Evolutionary conservation across 1,140 invertebrate genomes (phyloP).

Genomic region (Pseudomyrmex cubaensis): DNA sequence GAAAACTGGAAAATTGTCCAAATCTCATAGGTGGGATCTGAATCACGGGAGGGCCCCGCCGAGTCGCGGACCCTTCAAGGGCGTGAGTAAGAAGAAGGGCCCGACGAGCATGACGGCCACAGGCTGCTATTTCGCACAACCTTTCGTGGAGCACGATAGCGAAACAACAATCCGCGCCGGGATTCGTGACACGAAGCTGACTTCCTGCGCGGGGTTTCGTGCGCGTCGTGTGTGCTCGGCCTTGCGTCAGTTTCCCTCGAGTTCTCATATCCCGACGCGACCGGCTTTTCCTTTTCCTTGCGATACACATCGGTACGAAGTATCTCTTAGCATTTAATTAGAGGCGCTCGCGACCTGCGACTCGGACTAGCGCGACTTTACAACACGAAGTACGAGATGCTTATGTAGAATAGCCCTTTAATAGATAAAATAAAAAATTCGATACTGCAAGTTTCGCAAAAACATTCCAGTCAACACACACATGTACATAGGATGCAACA

Average conservation of each 20-base stretch:
- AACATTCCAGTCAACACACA: too few relatives aligned
- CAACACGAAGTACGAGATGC: background rate
- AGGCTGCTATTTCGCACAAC: conserved; percentile 47
- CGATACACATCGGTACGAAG: conserved; percentile 62
- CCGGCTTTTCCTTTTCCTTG: conserved; percentile 62
- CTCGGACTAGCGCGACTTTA: background rate
- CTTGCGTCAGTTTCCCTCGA: conserved; percentile 46
- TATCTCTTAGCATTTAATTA: conserved; percentile 58
- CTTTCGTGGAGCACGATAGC: conserved; percentile 24
- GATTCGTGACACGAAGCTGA: conserved; percentile 65
- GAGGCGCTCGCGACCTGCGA: background rate
- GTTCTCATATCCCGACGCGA: conserved; percentile 46
- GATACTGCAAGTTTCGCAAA: too few relatives aligned
- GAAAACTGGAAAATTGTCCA: conserved; percentile 29
- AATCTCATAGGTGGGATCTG: conserved; percentile 47
- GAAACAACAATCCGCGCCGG: background rate
- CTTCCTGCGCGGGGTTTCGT: conserved; percentile 56
- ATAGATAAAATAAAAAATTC: too few relatives aligned
- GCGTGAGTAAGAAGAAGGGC: conserved; percentile 50
- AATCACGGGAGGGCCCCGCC: conserved; percentile 35
- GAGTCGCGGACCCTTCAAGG: conserved; percentile 59
- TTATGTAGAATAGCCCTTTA: too few relatives aligned
- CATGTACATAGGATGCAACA: too few relatives aligned
- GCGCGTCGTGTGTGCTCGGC: conserved; percentile 18
- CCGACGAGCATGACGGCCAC: conserved; percentile 45